phyloP scores from a whole-genome alignment of 2,797 vertebrate genomes.

The Oreortyx pictus region DNA sequence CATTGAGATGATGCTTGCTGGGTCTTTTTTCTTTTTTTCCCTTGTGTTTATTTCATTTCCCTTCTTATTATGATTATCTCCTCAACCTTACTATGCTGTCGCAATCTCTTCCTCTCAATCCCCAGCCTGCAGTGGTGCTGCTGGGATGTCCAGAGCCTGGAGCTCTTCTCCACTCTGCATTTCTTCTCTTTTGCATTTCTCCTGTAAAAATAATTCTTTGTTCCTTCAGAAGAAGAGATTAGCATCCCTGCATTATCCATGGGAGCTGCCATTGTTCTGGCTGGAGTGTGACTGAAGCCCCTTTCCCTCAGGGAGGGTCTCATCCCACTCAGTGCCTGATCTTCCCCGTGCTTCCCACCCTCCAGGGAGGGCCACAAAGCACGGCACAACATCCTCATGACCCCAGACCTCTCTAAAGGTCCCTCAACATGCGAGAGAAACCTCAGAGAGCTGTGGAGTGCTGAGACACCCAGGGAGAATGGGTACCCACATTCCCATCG shows the following conservation, averaged over 20 bases:
- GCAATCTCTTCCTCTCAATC: rapidly evolving
- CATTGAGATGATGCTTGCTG: neutral
- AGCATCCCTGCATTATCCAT: neutral
- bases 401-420: neutral
- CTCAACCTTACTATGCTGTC: neutral
- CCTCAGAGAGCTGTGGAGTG: neutral
- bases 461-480: neutral
- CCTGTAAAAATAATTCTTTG: neutral
- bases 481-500: neutral
- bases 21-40: neutral
- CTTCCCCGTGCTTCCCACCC: too few relatives aligned
- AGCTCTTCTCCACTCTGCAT: neutral
- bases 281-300: neutral
- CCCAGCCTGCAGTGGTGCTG: neutral
- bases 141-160: neutral
- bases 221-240: neutral
- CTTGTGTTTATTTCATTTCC: neutral
- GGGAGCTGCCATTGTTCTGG: neutral
- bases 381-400: too few relatives aligned
- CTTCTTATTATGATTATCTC: neutral
- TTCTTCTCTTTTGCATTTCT: neutral
- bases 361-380: neutral
- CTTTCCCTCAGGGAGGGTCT: neutral
- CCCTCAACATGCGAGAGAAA: neutral
- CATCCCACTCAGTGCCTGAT: neutral